Evolutionary conservation across 2,888 invertebrate genomes (phyloP), one percentile per base, ranked within the genome.

Genomic region (Coenonympha arcania): DNA sequence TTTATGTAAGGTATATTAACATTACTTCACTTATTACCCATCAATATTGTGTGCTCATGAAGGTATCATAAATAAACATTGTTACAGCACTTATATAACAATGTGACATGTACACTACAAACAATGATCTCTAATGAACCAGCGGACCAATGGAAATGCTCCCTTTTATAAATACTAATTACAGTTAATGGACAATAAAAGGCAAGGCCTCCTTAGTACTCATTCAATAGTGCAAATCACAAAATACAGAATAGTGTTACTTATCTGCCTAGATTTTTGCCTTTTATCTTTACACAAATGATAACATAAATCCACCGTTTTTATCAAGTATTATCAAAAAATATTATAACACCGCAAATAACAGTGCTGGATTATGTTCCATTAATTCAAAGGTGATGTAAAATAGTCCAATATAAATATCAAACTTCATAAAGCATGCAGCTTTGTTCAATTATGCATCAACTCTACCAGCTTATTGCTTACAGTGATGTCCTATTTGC

Each of bases 111-210:
- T 19, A 15, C 11, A 33, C 1, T 13, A 13, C 2, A 31, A 43
- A 24, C 37, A 46, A 45, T 42, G 43, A 39, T 34, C 34, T 44
- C 43, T 36, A 52, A 46, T 46, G 49, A 47, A 34, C 18, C 16
- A 49, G 31, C 24, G 34, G 52, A 40, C 49, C 52, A 52, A 52
- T 55, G 28, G 49, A 46, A 50, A 50, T 43, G 46, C 44, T 50
- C 44, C 50, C 46, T 43, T 46, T 53, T 47, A 54, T 52, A 42
- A 36, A 8, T n/a, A 24, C 28, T 30, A 52, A 44, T 47, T 47
- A 49, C 34, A 26, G 42, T 37, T 24, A 37, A 28, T 48, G 41
- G 41, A 36, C 33, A 46, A 33, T 39, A 18, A 40, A 30, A 18
- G 41, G 19, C 34, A 24, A 47, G 45, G 46, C 6, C n/a, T 19